These are phyloP conservation scores for Esox lucius DNA, from an alignment of 2,797 vertebrate genomes.

Conservation along the genomic window DNA sequence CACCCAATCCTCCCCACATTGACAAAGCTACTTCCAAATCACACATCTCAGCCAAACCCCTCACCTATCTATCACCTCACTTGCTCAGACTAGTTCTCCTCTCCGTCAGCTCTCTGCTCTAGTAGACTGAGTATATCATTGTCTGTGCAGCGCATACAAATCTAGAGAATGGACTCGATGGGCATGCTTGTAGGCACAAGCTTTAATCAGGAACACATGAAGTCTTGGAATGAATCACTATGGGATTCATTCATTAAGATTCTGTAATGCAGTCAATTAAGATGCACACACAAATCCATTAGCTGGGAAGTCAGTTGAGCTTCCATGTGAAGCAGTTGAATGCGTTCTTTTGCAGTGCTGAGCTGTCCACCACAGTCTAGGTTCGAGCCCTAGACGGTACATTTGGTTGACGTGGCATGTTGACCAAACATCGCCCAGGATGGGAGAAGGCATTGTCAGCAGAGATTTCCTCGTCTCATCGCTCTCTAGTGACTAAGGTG, in stretches of 20 bases:
- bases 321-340: no score
- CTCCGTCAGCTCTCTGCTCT: conserved; percentile 8
- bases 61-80: conserved; percentile 10
- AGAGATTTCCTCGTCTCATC: no score
- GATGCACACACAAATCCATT: conserved; percentile 21
- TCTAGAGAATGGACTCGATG: conserved; percentile 18
- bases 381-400: no score
- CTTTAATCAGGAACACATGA: not conserved
- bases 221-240: no score
- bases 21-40: conserved; percentile 1
- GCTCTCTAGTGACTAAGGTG: no score
- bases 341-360: no score
- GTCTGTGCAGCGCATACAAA: conserved; percentile 21
- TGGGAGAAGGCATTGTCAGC: no score
- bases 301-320: not conserved
- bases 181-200: not conserved
- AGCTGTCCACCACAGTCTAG: no score
- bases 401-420: no score
- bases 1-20: not conserved
- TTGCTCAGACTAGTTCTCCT: conserved; percentile 15
- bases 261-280: conserved; percentile 3
- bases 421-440: no score
- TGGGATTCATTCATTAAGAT: not conserved
- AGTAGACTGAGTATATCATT: conserved; percentile 25
- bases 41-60: conserved; percentile 12